phyloP scores from a whole-genome alignment of 64 coral and sea anemone species.

The Actinia tenebrosa region DNA sequence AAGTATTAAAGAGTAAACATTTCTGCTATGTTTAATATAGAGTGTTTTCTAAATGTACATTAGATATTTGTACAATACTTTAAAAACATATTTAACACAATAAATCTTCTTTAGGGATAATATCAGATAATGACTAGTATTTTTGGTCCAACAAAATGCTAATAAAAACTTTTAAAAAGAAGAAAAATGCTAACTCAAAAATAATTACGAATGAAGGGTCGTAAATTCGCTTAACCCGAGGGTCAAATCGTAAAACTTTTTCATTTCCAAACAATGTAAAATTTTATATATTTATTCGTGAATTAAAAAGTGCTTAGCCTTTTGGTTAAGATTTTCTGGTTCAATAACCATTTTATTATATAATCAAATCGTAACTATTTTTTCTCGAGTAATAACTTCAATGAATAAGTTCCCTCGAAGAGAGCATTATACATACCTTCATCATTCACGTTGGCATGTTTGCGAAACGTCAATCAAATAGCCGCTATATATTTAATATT shows the following conservation, averaged over 20 bases:
- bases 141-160: too few relatives aligned
- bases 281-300: not conserved
- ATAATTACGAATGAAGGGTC: not conserved
- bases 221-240: not conserved
- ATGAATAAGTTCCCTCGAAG: not conserved
- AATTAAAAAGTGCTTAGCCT: not conserved
- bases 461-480: not conserved
- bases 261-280: not conserved
- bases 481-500: too few relatives aligned
- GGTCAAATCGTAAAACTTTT: not conserved
- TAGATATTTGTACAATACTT: not conserved
- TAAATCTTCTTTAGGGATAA: not conserved
- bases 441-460: not conserved
- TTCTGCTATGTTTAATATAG: not conserved
- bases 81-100: not conserved
- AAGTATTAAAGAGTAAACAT: slow-evolving; percentile 12
- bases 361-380: not conserved
- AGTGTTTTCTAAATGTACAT: not conserved
- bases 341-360: not conserved
- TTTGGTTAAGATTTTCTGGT: not conserved
- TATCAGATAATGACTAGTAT: too few relatives aligned
- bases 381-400: not conserved
- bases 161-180: too few relatives aligned
- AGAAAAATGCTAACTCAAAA: not conserved
- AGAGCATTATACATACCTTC: not conserved